Evolutionary conservation across 2,113 vertebrate species (phyloP), one percentile per base, ranked within the genome.

Genomic region (Cranoglanis bouderius): DNA sequence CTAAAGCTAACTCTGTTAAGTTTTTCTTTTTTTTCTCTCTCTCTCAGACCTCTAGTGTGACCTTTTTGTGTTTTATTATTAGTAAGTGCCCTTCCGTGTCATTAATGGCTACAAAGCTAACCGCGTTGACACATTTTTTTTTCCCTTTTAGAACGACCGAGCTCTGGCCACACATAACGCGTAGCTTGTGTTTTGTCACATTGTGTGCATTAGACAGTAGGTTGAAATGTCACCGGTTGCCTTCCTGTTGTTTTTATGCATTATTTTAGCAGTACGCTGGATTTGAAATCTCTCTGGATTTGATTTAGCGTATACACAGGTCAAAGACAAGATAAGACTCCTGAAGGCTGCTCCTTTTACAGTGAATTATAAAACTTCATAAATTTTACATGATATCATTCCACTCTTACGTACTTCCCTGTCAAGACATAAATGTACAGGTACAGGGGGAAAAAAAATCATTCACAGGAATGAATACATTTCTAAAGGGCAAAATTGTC

Each of bases 61-160:
- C 78, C n/a, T 81, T 81, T 81, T 55, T 19, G n/a, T 46, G 2
- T 81, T 81, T 55, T 55, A 55, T 81, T 81, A 55, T 40, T 32
- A 55, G 78, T 81, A 32, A 3, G 8, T 55, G 78, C 78, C 29
- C 78, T 55, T 55, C 26, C 5, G n/a, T 81, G 49, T 81, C 49
- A 1, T 35, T 81, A 81, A 81, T 81, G 51, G 78, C n/a, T 35
- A 35, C 78, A 19, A 32, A 21, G 78, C 49, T 32, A 35, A 81
- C 78, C 35, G 1, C 29, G n/a, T 10, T 16, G 26, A 32, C 14
- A 10, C 6, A 8, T 80, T 49, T 13, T 16, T 46, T 49, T 49
- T 49, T 1, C 13, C 19, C 43, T 78, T 46, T 78, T n/a, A 51
- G 46, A 29, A 12, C 9, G 19, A 40, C 19, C 18, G 13, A 51